Base-by-base conservation (phyloP, 2,113 vertebrate genomes). In the Stigmatopora nigra region DNA sequence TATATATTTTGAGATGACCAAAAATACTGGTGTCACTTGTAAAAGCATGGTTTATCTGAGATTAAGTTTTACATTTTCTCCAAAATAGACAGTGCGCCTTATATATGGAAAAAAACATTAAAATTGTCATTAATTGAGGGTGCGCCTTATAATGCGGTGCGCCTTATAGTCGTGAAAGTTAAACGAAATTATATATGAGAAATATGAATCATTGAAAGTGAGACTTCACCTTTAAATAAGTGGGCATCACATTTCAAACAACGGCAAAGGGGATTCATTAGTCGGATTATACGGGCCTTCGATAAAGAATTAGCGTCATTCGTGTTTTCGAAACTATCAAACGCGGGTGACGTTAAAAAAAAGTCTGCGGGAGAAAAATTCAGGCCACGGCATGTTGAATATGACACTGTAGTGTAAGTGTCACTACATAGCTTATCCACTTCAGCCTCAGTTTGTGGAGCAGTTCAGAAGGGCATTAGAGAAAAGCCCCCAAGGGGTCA, bases 401-500 rank as follows among this genome's bases (percentile, higher is more conserved):
- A 86, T 76, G 74, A 86, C 72, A 72, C 51, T 65, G 73, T 65
- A 72, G 67, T 61, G 66, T 71, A 87, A 81, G 82, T 82, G 38
- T 41, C 38, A 41, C 38, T 41, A 41, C 38, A 41, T 41, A 41
- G 80, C 81, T 81, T 72, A 84, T 82, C 72, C 78, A 71, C 82
- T 87, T 84, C 84, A 84, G 73, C 81, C 85, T 81, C 80, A 84
- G 80, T 82, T 84, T 83, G 85, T 84, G 64, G 46, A 75, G 80
- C 80, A 78, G 79, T 78, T 79, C 70, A 68, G 65, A 70, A 62
- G 57, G 36, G 73, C 77, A 70, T 85, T 76, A 81, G 75, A 81
- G 67, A 77, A 82, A 82, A 73, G 72, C 84, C 88, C 85, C 25
- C 19, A 44, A 82, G 86, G 87, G 85, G 77, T 85, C 85, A 79